These are phyloP conservation scores for Seira musarum DNA, from an alignment of 2,888 invertebrate species.

Conservation along the genomic window DNA sequence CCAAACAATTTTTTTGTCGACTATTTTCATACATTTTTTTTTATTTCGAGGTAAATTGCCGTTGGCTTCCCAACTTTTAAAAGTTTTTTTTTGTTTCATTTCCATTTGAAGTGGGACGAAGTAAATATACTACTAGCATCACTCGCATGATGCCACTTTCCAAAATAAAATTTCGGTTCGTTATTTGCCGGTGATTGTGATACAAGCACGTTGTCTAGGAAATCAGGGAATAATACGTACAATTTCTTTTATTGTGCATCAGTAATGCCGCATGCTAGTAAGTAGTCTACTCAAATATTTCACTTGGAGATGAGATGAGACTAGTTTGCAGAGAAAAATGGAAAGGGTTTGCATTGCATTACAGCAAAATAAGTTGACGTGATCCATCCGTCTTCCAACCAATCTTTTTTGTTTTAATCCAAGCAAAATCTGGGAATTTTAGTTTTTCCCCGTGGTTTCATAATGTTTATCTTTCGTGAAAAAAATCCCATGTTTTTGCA, in stretches of 20 bases:
- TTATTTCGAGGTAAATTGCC: conserved; percentile 5
- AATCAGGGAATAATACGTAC: background rate
- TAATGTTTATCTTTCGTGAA: conserved; percentile 13
- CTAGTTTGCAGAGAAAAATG: background rate
- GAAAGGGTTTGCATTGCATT: background rate
- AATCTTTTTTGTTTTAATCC: background rate
- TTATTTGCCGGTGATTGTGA: conserved; percentile 5
- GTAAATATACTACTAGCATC: too few species aligned
- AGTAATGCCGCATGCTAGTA: background rate
- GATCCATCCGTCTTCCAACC: conserved; percentile 12
- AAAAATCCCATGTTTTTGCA: background rate
- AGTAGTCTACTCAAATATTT: background rate
- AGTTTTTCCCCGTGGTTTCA: conserved; percentile 2
- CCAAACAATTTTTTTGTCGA: background rate
- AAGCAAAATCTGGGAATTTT: background rate
- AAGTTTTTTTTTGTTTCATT: background rate
- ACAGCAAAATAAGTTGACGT: background rate
- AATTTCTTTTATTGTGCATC: background rate
- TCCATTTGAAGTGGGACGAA: background rate
- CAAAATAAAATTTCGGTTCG: background rate
- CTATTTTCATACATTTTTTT: background rate
- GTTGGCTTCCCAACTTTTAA: background rate
- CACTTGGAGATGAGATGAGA: background rate
- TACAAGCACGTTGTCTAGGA: background rate
- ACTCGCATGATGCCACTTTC: background rate